These are phyloP conservation scores for Apodemia hepburni DNA, from an alignment of 2,888 invertebrate species.

Conservation along the genomic window DNA sequence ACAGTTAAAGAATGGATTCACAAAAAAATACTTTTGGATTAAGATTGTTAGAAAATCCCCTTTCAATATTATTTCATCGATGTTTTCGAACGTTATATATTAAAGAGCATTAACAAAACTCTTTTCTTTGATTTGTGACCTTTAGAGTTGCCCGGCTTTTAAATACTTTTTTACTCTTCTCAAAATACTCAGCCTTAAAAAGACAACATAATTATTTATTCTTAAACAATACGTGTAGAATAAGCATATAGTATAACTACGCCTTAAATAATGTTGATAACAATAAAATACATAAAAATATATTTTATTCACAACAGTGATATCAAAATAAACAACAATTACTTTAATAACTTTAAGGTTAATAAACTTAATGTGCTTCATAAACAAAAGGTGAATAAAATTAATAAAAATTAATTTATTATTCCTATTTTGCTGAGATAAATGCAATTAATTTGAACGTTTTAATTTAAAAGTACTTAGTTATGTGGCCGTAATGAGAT, in stretches of 20 bases:
- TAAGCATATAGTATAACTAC: not conserved
- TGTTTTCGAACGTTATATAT: too few relatives aligned
- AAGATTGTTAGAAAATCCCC: too few relatives aligned
- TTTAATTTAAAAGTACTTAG: slow-evolving; percentile 1
- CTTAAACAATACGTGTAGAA: too few relatives aligned
- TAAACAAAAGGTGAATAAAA: slow-evolving; percentile 59
- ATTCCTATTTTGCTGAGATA: slow-evolving; percentile 43
- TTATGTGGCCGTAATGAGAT: slow-evolving; percentile 9
- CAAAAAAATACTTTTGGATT: too few relatives aligned
- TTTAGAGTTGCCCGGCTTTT: too few relatives aligned
- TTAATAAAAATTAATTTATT: slow-evolving; percentile 59
- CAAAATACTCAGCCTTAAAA: too few relatives aligned
- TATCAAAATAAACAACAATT: slow-evolving; percentile 46
- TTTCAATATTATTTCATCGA: too few relatives aligned
- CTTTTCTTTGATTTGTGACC: too few relatives aligned
- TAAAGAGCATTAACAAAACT: too few relatives aligned
- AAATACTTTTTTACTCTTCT: too few relatives aligned
- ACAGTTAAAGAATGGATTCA: too few relatives aligned
- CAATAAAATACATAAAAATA: slow-evolving; percentile 48
- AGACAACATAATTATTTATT: too few relatives aligned
- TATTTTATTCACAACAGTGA: slow-evolving; percentile 32
- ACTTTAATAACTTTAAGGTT: slow-evolving; percentile 42
- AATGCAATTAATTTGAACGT: slow-evolving; percentile 4
- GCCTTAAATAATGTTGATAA: slow-evolving; percentile 16
- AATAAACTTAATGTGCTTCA: slow-evolving; percentile 37